Evolutionary conservation across 2,888 invertebrate genomes (phyloP).

Genomic region (Amblyjoppa fuscipennis): DNA sequence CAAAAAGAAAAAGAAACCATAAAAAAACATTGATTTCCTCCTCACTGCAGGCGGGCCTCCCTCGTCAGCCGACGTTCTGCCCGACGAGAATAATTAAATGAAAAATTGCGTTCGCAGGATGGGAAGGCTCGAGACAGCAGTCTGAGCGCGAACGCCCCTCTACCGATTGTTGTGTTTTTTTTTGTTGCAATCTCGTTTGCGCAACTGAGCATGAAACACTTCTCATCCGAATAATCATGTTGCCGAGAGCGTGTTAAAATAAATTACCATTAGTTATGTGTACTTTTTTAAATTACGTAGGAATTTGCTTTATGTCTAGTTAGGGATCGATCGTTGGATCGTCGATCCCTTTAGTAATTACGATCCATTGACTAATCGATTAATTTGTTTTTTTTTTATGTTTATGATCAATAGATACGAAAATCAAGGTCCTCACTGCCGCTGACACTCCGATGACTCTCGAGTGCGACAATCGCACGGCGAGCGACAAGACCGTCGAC

Average conservation of each 20-base stretch:
- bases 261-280: not conserved
- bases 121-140: not conserved
- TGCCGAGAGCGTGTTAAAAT: not conserved
- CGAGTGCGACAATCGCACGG: constrained; percentile 75
- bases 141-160: not conserved
- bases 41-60: constrained; percentile 4
- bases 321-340: not conserved
- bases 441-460: constrained; percentile 72
- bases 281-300: not conserved
- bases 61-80: not conserved
- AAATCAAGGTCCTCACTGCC: constrained; percentile 74
- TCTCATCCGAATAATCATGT: not conserved
- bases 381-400: not conserved
- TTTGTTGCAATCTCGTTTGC: constrained; percentile 13
- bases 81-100: constrained; percentile 30
- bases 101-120: constrained; percentile 24
- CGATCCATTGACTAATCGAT: not conserved
- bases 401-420: constrained; percentile 68
- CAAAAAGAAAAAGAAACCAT: not conserved
- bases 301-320: not conserved
- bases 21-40: constrained; percentile 26
- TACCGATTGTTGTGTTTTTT: constrained; percentile 2
- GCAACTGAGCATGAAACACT: constrained; percentile 5
- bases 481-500: constrained; percentile 70
- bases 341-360: not conserved